Evolutionary conservation across 2,888 invertebrate species (phyloP).

Genomic region (Drosophila mettleri): DNA sequence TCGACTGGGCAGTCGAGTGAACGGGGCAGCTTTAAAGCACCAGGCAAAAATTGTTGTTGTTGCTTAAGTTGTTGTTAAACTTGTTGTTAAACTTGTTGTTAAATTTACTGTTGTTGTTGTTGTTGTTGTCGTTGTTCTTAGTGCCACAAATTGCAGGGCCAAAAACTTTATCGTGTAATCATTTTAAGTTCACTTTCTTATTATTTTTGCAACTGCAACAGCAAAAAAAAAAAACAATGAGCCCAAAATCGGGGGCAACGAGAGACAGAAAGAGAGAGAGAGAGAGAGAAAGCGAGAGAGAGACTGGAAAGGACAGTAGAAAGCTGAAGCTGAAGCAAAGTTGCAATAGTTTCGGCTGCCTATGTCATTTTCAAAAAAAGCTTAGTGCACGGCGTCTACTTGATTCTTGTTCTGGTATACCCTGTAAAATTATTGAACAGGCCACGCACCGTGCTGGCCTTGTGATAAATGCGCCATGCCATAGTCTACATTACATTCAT

Average conservation of each 20-base stretch:
- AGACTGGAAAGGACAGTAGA: background rate
- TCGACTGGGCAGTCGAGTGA: conserved; percentile 39
- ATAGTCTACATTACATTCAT: no score
- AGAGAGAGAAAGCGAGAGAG: background rate
- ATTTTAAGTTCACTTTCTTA: conserved; percentile 78
- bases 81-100: conserved; percentile 19
- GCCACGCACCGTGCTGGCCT: background rate
- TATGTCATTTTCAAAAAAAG: conserved; percentile 71
- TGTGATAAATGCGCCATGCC: background rate
- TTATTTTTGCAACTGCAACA: conserved; percentile 65
- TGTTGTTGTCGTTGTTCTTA: conserved; percentile 33
- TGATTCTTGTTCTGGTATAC: conserved; percentile 38
- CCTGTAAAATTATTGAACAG: background rate
- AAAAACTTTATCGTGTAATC: conserved; percentile 76
- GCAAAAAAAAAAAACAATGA: conserved; percentile 19
- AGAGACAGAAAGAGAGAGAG: background rate
- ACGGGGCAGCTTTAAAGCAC: conserved; percentile 37
- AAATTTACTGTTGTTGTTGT: background rate
- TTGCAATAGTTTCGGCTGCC: conserved; percentile 71
- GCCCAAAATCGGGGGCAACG: background rate
- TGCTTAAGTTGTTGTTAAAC: conserved; percentile 1
- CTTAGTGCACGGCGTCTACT: conserved; percentile 55
- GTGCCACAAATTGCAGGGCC: conserved; percentile 70
- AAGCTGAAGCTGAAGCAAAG: conserved; percentile 31
- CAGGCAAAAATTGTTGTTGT: conserved; percentile 17